A percentile compares a stretch with the other conserved stretches of the same genome.
Evolutionary conservation across 2,888 invertebrate genomes (phyloP).

Genomic region (Diabrotica balteata): DNA sequence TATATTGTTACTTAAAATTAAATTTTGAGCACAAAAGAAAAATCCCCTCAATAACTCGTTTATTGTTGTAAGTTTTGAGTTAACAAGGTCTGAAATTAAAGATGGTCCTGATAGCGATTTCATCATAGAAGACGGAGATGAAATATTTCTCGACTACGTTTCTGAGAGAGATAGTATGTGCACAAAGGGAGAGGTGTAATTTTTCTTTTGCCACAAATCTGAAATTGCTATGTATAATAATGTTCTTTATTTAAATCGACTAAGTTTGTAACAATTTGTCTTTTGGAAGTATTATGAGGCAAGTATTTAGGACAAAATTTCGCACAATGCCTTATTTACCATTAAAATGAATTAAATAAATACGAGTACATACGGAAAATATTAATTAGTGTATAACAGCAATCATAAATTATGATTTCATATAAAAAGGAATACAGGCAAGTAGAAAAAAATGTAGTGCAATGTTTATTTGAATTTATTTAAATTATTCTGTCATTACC

Average conservation of each 20-base stretch:
- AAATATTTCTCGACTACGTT: slow-evolving; percentile 53
- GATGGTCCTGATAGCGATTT: slow-evolving; percentile 69
- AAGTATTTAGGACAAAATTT: too few species aligned
- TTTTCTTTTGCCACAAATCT: slow-evolving; percentile 57
- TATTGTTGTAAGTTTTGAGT: slow-evolving; percentile 54
- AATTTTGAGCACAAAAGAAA: slow-evolving; percentile 41
- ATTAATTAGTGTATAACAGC: too few species aligned
- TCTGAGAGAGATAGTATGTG: slow-evolving; percentile 43
- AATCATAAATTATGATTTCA: too few species aligned
- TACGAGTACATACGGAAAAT: too few species aligned
- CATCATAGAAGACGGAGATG: slow-evolving; percentile 63
- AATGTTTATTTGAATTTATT: too few species aligned
- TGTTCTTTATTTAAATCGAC: slow-evolving; percentile 38
- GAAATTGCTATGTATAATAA: slow-evolving; percentile 57
- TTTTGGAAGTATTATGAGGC: too few species aligned
- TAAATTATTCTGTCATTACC: too few species aligned
- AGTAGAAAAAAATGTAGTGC: too few species aligned
- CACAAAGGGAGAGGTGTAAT: slow-evolving; percentile 53
- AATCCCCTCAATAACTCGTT: slow-evolving; percentile 48
- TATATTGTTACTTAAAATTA: slow-evolving; percentile 41
- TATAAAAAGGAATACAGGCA: too few species aligned
- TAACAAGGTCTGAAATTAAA: slow-evolving; percentile 66
- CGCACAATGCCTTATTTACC: too few species aligned
- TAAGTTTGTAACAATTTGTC: too few species aligned
- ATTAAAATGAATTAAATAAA: too few species aligned